phyloP scores from a whole-genome alignment of 2,113 vertebrate genomes.

The Myotis brandtii region DNA sequence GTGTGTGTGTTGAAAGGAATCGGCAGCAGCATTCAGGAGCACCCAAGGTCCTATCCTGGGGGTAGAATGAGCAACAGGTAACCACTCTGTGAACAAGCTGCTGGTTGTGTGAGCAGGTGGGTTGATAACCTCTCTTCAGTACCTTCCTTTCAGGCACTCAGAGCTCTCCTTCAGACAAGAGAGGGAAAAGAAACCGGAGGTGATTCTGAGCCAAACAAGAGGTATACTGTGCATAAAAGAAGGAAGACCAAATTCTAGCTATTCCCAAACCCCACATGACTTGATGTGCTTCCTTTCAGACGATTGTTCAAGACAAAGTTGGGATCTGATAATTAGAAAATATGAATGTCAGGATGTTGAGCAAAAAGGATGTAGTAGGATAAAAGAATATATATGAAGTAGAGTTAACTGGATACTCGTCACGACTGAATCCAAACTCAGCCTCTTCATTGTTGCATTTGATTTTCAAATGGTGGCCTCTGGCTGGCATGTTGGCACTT shows the following conservation, averaged over 20 bases:
- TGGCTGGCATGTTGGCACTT: background rate
- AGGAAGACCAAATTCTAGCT: background rate
- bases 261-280: background rate
- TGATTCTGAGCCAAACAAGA: background rate
- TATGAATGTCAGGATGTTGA: background rate
- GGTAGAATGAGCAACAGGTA: background rate
- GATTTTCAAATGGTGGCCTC: background rate
- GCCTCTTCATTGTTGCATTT: background rate
- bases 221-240: background rate
- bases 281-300: background rate
- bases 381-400: background rate
- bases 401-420: background rate
- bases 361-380: background rate
- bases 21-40: background rate
- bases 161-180: background rate
- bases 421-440: background rate
- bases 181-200: background rate
- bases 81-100: background rate
- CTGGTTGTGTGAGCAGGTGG: background rate
- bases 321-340: background rate
- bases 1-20: background rate
- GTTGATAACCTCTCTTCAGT: background rate
- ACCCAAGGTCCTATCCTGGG: background rate
- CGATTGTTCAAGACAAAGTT: constrained; percentile 6
- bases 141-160: background rate